Evolutionary conservation across 2,888 invertebrate species (phyloP).

Genomic region (Embidobia sp.): DNA sequence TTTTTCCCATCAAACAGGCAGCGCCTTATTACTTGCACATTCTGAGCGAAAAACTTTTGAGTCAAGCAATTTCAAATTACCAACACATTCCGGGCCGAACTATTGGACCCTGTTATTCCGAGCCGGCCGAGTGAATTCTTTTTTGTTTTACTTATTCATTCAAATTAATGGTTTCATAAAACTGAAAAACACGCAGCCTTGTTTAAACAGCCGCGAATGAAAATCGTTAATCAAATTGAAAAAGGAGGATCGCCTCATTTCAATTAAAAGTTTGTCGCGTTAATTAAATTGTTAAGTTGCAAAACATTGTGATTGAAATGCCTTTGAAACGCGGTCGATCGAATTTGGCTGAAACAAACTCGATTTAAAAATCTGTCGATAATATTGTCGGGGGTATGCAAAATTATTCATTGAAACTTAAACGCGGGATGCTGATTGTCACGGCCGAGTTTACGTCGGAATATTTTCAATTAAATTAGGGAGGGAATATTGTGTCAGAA

Average conservation of each 20-base stretch:
- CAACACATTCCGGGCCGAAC: too few relatives aligned
- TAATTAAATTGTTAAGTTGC: constrained; percentile 19
- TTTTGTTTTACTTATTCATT: background rate
- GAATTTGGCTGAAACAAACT: constrained; percentile 26
- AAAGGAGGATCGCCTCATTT: constrained; percentile 15
- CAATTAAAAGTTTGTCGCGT: constrained; percentile 34
- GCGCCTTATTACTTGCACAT: too few relatives aligned
- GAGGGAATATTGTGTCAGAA: constrained; percentile 32
- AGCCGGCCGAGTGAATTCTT: too few relatives aligned
- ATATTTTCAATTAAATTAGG: constrained; percentile 52
- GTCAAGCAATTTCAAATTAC: too few relatives aligned
- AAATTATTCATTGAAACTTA: constrained; percentile 48
- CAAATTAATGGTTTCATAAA: constrained; percentile 8
- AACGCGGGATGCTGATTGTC: constrained; percentile 32
- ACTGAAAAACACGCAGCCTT: background rate
- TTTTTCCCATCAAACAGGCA: background rate
- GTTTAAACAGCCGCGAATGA: constrained; percentile 9
- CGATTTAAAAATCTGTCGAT: constrained; percentile 28
- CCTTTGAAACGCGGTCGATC: constrained; percentile 14
- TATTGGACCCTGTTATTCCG: too few relatives aligned
- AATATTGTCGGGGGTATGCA: constrained; percentile 38
- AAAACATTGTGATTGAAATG: constrained; percentile 29
- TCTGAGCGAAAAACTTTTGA: too few relatives aligned
- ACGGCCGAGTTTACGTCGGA: constrained; percentile 13
- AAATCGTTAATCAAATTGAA: constrained; percentile 18